Conservation (phyloP, 2,888 invertebrate genomes). For the Bimastos eiseni region DNA sequence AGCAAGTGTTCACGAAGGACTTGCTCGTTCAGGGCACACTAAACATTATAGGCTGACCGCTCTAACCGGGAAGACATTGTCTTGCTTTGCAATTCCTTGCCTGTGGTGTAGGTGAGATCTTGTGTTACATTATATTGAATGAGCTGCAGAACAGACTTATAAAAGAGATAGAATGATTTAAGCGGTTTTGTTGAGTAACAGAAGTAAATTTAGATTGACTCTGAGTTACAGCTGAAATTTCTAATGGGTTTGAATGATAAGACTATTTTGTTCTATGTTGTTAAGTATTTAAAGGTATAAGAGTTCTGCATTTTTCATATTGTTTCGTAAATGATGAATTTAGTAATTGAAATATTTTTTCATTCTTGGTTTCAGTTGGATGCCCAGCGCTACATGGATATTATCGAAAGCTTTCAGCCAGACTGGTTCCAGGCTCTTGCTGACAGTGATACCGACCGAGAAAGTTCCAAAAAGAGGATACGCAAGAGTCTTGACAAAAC, state of each 20-base stretch:
- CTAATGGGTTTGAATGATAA: not conserved
- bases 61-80: not conserved
- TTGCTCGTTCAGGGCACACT: too few relatives aligned
- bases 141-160: not conserved
- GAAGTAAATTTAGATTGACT: not conserved
- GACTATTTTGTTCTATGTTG: not conserved
- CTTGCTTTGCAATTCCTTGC: not conserved
- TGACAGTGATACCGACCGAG: conserved; percentile 75
- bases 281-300: not conserved
- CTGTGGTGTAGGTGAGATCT: not conserved
- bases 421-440: conserved; percentile 80
- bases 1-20: too few relatives aligned
- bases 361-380: conserved; percentile 65
- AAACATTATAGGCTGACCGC: too few relatives aligned
- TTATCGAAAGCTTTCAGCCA: conserved; percentile 77
- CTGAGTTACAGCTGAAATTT: not conserved
- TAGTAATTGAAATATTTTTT: not conserved
- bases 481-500: conserved; percentile 75
- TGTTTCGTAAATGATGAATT: not conserved
- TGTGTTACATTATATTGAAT: not conserved
- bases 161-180: not conserved
- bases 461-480: conserved; percentile 73
- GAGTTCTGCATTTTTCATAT: not conserved
- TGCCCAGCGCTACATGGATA: conserved; percentile 69
- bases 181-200: not conserved